Evolutionary conservation across 2,113 vertebrate genomes (phyloP), one percentile per base, ranked within the genome.

Genomic region (Upupa epops): DNA sequence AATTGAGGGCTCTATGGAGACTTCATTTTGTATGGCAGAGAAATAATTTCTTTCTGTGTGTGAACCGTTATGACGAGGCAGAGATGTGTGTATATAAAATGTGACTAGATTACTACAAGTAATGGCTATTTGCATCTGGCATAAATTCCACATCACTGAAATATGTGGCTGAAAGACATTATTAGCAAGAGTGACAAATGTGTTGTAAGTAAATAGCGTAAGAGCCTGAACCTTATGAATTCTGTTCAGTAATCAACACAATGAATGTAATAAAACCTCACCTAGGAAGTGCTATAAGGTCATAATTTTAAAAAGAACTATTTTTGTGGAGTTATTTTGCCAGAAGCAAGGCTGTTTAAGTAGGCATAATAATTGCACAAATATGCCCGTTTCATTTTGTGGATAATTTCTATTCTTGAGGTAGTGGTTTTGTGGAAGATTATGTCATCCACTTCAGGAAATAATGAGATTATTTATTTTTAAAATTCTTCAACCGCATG

Each of bases 401-500:
- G 74, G 31, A 64, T 32, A 69, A 2, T 31, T 8, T 82, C n/a
- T 92, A 6, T 78, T 86, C 52, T 64, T 76, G 48, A 90, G 32
- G 12, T 80, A 32, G 48, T 75, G 11, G 1, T 76, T 88, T 75
- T 58, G 55, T 74, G 79, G 94, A 92, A 77, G 88, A 86, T 95
- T 88, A 79, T 90, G 79, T 83, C 72, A 83, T 85, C 82, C 65
- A 82, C 88, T 90, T 55, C 37, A 93, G 82, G 71, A 92, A 96
- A 90, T 34, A 52, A 68, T 90, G 89, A 76, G 88, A 93, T 93
- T 52, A 93, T 96, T 96, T 84, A 94, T 96, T 95, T 88, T 96
- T 69, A 2, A 83, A 94, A 52, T 78, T 96, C 87, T 95, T 97
- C 92, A 94, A 56, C 31, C 20, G 69, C 74, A 29, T 89, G 87